These are phyloP conservation scores for Burhinus bistriatus DNA, from an alignment of 2,113 vertebrate genomes.

Conservation along the genomic window DNA sequence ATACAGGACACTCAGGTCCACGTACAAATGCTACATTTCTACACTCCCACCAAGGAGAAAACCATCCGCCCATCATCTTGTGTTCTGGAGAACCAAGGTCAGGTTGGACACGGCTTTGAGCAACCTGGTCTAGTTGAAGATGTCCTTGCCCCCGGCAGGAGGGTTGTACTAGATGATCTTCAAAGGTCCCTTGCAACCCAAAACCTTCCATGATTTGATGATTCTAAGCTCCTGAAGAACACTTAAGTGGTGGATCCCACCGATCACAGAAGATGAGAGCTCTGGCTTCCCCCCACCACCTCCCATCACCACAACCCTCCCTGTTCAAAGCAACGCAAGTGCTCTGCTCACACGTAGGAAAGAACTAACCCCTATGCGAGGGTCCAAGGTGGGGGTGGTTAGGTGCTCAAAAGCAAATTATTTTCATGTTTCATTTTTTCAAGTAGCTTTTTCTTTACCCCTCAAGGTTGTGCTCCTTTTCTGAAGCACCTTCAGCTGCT, in stretches of 20 bases:
- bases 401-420: background rate
- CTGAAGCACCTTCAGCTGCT: background rate
- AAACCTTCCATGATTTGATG: background rate
- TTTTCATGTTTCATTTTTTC: background rate
- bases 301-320: background rate
- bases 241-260: background rate
- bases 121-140: background rate
- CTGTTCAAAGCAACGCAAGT: background rate
- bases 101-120: background rate
- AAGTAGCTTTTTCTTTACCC: background rate
- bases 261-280: rapidly evolving
- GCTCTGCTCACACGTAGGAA: background rate
- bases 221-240: background rate
- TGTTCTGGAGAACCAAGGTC: background rate
- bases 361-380: background rate
- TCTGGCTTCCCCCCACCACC: background rate
- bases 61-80: background rate
- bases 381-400: background rate
- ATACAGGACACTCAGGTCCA: background rate
- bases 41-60: background rate
- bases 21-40: rapidly evolving
- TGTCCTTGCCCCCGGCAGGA: background rate
- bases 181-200: background rate
- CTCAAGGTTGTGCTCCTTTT: background rate
- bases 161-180: background rate